Evolutionary conservation across 2,888 invertebrate genomes (phyloP), one percentile per base, ranked within the genome.

Genomic region (Creontiades dilutus): DNA sequence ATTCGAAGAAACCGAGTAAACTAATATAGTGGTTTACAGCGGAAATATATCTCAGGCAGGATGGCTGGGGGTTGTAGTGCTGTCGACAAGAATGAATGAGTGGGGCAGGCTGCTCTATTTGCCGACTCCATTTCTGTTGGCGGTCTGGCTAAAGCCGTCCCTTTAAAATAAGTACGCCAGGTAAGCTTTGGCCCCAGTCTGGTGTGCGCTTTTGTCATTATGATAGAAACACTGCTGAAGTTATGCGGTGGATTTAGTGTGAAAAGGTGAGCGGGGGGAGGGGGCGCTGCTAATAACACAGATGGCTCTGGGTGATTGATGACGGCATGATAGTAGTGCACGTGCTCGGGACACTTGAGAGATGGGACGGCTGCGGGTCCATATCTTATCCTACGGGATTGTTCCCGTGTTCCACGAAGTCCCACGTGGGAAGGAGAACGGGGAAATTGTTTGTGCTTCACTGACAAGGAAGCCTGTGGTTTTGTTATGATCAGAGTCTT

Each of bases 141-240:
- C 19, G 68, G 68, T 68, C 68, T 23, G 68, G 23, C 68, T 68
- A 68, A 68, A 68, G 68, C 68, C 19, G 68, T 68, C 68, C 68
- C 68, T 68, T 68, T 68, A 68, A 68, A 68, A 68, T 68, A 68
- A 68, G 68, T 68, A 23, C 68, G 23, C 23, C 68, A 68, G 68
- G 23, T 68, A 23, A 68, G 68, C 68, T 68, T 23, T 68, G 19
- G 23, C 19, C 19, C 61, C n/a, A 0, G 61, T n/a, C 61, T 5
- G 61, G 61, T 19, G n/a, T 7, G n/a, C 23, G 68, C 23, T 68
- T 68, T 68, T 23, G 68, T 68, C 68, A 68, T 68, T 68, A 68
- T 68, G 68, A 68, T 68, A 68, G 68, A 68, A 68, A 68, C 68
- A 68, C 68, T 61, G 61, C 19, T 23, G 68, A 68, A 68, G 68